phyloP scores from a whole-genome alignment of 2,888 invertebrate species.

The Habrosyne pyritoides region DNA sequence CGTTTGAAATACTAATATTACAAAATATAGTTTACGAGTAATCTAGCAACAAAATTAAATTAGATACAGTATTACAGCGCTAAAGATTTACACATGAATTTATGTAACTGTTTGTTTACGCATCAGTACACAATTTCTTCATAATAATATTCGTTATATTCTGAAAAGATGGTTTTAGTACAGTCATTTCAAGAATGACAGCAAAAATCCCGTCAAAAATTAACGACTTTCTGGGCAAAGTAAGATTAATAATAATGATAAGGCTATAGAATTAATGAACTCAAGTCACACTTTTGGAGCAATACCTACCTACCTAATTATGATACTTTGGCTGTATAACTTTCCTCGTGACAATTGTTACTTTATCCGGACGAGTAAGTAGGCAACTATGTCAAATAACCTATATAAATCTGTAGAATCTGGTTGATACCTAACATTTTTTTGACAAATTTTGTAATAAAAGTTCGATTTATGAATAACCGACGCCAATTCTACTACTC shows the following conservation, averaged over 20 bases:
- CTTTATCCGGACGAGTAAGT: conserved; percentile 3
- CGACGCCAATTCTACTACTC: too few species aligned
- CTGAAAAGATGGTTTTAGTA: too few species aligned
- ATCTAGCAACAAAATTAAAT: conserved; percentile 4
- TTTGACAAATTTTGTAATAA: too few species aligned
- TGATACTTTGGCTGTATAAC: neutral
- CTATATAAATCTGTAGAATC: too few species aligned
- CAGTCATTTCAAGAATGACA: too few species aligned
- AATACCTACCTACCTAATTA: neutral
- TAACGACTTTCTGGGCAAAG: neutral
- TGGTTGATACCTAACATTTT: too few species aligned
- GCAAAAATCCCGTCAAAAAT: neutral
- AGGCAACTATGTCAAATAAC: too few species aligned
- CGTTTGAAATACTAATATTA: neutral
- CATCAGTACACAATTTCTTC: neutral
- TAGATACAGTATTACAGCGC: neutral
- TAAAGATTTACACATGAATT: neutral
- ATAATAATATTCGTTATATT: too few species aligned
- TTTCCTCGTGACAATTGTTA: conserved; percentile 1
- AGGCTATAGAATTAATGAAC: neutral
- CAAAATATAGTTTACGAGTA: neutral
- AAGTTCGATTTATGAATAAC: too few species aligned
- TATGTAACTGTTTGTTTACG: neutral
- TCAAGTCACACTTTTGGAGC: neutral
- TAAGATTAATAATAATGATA: neutral